Evolutionary conservation across 2,113 vertebrate genomes (phyloP).

Genomic region (Myotis davidii): DNA sequence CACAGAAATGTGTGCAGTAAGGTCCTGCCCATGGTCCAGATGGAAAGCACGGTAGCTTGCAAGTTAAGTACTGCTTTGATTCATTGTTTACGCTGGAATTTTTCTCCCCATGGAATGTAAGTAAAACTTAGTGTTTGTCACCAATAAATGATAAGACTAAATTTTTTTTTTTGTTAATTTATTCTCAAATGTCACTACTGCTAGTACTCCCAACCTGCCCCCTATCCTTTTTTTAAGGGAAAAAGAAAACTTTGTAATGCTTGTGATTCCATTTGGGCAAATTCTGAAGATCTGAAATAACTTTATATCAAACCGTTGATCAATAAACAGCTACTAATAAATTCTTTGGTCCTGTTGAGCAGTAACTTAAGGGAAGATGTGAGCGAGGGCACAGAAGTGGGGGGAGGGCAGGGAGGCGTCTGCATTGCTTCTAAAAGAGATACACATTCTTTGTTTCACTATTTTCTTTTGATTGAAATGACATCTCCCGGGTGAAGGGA

Average conservation of each 20-base stretch:
- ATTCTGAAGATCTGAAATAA: slow-evolving; percentile 70
- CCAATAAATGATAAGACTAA: slow-evolving; percentile 90
- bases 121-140: slow-evolving; percentile 91
- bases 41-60: slow-evolving; percentile 85
- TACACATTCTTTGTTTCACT: no score
- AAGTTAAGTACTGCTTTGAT: slow-evolving; percentile 86
- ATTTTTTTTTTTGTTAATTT: slow-evolving; percentile 84
- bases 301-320: slow-evolving; percentile 80
- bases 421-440: no score
- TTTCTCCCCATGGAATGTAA: slow-evolving; percentile 95
- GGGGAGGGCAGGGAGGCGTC: no score
- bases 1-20: slow-evolving; percentile 75
- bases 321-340: slow-evolving; percentile 80
- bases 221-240: slow-evolving; percentile 30
- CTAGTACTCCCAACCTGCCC: slow-evolving; percentile 32
- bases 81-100: slow-evolving; percentile 90
- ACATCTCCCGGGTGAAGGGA: not conserved
- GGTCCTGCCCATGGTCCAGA: slow-evolving; percentile 85
- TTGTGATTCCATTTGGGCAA: slow-evolving; percentile 73
- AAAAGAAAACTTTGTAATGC: slow-evolving; percentile 73
- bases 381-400: not conserved
- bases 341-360: slow-evolving; percentile 50
- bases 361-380: slow-evolving; percentile 51
- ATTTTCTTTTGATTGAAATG: no score
- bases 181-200: slow-evolving; percentile 81